Conservation (phyloP, 2,797 vertebrate genomes). For the Allobates femoralis region DNA sequence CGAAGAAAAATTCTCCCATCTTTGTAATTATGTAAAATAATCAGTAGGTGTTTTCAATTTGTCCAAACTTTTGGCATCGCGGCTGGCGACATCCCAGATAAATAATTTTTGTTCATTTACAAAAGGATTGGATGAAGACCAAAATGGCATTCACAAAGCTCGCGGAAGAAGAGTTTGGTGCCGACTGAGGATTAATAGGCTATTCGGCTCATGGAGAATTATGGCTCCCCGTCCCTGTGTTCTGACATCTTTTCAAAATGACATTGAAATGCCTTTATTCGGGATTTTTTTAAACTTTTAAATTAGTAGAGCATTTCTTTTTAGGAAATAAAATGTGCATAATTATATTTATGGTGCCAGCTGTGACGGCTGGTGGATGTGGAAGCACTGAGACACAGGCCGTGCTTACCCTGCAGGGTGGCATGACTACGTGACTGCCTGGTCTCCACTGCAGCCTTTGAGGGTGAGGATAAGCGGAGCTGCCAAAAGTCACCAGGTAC, state of each 20-base stretch:
- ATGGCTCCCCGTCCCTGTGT: constrained; percentile 71
- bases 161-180: constrained; percentile 17
- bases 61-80: constrained; percentile 2
- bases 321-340: neutral
- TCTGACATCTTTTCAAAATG: constrained; percentile 76
- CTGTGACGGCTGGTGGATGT: too few relatives aligned
- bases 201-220: constrained; percentile 73
- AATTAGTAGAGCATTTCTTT: constrained; percentile 1
- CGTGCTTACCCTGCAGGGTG: too few relatives aligned
- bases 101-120: constrained; percentile 48
- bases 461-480: too few relatives aligned
- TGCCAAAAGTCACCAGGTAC: too few relatives aligned
- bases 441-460: too few relatives aligned
- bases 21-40: constrained; percentile 44
- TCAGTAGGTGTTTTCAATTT: constrained; percentile 45
- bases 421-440: too few relatives aligned
- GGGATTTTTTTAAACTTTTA: neutral
- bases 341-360: constrained; percentile 46
- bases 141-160: constrained; percentile 39
- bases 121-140: constrained; percentile 48
- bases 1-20: constrained; percentile 18
- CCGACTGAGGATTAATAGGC: constrained; percentile 71
- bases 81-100: constrained; percentile 36
- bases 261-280: constrained; percentile 23
- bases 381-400: too few relatives aligned